Evolutionary conservation across 2,888 invertebrate genomes (phyloP).

Genomic region (Cyaniris semiargus): DNA sequence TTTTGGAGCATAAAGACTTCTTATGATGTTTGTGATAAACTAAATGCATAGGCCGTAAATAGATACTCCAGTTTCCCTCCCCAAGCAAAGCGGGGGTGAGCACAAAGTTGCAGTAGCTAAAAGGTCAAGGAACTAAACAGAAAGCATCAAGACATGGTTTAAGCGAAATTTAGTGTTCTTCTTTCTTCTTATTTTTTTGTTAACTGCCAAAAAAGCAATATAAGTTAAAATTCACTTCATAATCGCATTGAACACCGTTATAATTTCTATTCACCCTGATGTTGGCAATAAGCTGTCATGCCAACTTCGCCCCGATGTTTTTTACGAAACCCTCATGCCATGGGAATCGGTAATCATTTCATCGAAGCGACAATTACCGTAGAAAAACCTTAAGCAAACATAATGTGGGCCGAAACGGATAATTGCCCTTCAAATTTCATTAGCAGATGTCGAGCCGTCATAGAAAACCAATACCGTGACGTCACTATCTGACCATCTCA

Average conservation of each 20-base stretch:
- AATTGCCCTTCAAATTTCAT: slow-evolving; percentile 32
- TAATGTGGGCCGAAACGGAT: slow-evolving; percentile 5
- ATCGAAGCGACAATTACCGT: slow-evolving; percentile 23
- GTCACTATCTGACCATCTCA: slow-evolving; percentile 57
- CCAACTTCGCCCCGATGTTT: slow-evolving; percentile 20
- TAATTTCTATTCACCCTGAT: neutral
- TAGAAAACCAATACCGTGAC: slow-evolving; percentile 52
- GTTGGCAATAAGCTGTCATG: neutral
- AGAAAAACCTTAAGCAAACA: slow-evolving; percentile 1
- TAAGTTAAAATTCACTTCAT: no score
- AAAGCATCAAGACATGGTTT: no score
- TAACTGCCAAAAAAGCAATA: no score
- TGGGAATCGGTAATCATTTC: slow-evolving; percentile 21
- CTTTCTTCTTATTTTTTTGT: no score
- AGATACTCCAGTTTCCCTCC: no score
- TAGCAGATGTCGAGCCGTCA: slow-evolving; percentile 31
- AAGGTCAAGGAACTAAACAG: no score
- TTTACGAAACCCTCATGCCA: slow-evolving; percentile 9
- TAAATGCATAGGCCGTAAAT: no score
- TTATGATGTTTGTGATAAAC: no score
- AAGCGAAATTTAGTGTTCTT: no score
- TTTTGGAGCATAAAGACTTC: no score
- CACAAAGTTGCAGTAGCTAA: no score
- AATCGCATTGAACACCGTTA: neutral
- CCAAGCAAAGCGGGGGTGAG: no score